Evolutionary conservation across 2,888 invertebrate genomes (phyloP).

Genomic region (Sarcophaga rosellei): DNA sequence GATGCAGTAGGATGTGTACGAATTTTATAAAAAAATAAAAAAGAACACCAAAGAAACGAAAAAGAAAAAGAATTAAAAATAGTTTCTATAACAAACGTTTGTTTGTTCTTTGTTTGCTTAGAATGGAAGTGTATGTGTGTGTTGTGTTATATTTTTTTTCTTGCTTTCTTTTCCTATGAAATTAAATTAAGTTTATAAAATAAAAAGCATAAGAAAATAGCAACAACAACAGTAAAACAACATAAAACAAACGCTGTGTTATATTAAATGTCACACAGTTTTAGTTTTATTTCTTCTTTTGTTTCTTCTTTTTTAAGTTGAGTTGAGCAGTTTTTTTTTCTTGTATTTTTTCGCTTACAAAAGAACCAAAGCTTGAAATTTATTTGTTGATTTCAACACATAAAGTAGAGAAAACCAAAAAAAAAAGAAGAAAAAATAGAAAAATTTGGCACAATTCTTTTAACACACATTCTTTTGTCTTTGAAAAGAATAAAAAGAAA

Average conservation of each 20-base stretch:
- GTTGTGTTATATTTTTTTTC: not conserved
- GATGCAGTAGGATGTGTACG: slow-evolving; percentile 29
- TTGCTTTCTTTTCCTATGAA: slow-evolving; percentile 9
- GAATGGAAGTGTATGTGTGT: not conserved
- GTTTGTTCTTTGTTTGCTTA: slow-evolving; percentile 23
- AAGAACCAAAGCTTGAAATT: not conserved
- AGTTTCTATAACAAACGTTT: slow-evolving; percentile 7
- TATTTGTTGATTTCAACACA: slow-evolving; percentile 23
- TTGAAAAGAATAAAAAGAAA: not conserved
- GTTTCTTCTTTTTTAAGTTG: not conserved
- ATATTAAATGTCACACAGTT: slow-evolving; percentile 54
- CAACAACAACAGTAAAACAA: not conserved
- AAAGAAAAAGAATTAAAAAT: not conserved
- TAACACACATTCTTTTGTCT: slow-evolving; percentile 10
- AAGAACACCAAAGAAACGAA: not conserved
- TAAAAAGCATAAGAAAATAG: slow-evolving; percentile 31
- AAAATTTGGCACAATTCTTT: slow-evolving; percentile 41
- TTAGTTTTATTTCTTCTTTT: not conserved
- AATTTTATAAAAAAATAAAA: not conserved
- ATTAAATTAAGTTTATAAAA: slow-evolving; percentile 50
- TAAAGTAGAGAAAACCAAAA: not conserved
- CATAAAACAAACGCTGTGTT: not conserved
- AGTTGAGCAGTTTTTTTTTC: not conserved
- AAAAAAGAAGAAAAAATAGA: not conserved
- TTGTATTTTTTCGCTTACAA: not conserved